phyloP scores from a whole-genome alignment of 1,140 invertebrate species.

The Parapsyche elsis region DNA sequence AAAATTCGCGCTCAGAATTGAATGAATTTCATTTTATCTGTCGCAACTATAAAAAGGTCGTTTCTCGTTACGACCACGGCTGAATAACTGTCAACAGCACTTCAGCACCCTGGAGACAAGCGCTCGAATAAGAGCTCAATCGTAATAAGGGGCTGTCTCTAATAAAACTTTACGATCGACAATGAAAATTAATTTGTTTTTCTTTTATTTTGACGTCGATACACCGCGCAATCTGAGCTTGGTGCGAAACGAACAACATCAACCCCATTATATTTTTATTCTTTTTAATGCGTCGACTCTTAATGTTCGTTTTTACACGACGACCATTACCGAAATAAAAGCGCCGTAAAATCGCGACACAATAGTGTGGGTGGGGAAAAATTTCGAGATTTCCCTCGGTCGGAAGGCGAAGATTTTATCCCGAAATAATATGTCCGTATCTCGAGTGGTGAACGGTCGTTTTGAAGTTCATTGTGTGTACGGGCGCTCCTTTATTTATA shows the following conservation, averaged over 20 bases:
- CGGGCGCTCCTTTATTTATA: background rate
- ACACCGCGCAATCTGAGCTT: background rate
- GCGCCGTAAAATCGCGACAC: conserved; percentile 8
- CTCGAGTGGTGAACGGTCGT: no score
- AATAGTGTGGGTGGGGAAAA: background rate
- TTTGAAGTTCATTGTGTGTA: no score
- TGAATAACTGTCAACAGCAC: conserved; percentile 8
- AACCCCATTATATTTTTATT: background rate
- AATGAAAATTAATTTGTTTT: conserved; percentile 42
- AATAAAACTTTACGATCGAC: conserved; percentile 37
- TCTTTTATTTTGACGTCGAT: conserved; percentile 10
- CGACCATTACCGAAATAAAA: conserved; percentile 14
- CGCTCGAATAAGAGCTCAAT: conserved; percentile 27
- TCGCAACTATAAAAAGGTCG: no score
- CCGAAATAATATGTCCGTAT: no score
- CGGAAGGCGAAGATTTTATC: no score
- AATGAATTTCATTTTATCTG: no score
- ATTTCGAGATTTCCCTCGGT: background rate
- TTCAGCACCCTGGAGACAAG: background rate
- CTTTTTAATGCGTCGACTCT: background rate
- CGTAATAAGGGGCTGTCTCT: conserved; percentile 16
- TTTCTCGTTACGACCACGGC: background rate
- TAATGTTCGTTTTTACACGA: conserved; percentile 11
- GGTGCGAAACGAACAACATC: conserved; percentile 9
- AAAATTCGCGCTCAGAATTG: no score